These are phyloP conservation scores for Eurytoma californica DNA, from an alignment of 2,888 invertebrate genomes.

Conservation along the genomic window DNA sequence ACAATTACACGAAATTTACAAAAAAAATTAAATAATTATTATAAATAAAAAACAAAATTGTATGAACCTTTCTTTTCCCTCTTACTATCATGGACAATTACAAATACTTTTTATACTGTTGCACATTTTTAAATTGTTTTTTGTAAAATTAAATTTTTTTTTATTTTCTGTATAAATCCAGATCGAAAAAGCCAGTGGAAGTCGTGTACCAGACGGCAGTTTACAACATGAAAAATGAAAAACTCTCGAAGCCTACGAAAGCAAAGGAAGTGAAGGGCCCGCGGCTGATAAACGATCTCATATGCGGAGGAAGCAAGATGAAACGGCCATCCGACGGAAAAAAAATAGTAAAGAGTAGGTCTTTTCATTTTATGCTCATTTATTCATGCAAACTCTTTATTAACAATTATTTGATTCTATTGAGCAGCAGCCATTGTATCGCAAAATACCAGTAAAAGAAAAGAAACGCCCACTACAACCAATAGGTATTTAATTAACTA, in stretches of 20 bases:
- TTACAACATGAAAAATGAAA: conserved; percentile 69
- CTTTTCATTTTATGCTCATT: conserved; percentile 31
- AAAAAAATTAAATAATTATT: background rate
- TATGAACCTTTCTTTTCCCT: background rate
- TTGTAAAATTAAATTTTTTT: background rate
- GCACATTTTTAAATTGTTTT: no score
- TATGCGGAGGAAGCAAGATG: conserved; percentile 65
- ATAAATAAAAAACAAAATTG: background rate
- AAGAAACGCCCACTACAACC: conserved; percentile 44
- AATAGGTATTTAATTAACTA: conserved; percentile 40
- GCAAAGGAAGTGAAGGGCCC: conserved; percentile 64
- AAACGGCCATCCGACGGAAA: conserved; percentile 58
- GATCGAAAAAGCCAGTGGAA: conserved; percentile 66
- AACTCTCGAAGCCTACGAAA: conserved; percentile 62
- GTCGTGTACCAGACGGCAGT: conserved; percentile 70
- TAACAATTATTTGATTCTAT: conserved; percentile 34
- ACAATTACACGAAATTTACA: background rate
- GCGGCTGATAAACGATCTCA: conserved; percentile 66
- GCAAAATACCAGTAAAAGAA: conserved; percentile 55
- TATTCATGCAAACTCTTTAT: conserved; percentile 39
- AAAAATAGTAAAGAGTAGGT: conserved; percentile 49
- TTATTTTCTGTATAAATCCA: conserved; percentile 45
- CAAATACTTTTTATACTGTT: no score
- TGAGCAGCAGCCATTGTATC: conserved; percentile 47
- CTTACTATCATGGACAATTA: background rate